phyloP scores from a whole-genome alignment of 2,113 vertebrate genomes.

The Anas platyrhynchos region DNA sequence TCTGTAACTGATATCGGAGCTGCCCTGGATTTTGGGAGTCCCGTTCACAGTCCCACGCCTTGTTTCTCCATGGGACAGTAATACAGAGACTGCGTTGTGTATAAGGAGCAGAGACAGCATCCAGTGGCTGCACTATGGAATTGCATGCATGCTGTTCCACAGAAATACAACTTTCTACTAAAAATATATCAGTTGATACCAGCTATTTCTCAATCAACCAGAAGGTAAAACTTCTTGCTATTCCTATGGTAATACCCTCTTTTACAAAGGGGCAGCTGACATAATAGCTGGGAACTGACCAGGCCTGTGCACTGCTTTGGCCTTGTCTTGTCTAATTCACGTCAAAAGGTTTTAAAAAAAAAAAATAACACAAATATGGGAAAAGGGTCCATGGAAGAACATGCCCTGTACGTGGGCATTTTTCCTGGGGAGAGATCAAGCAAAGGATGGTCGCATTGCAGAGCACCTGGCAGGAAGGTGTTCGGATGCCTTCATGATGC shows the following conservation, averaged over 20 bases:
- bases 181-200: not conserved
- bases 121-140: not conserved
- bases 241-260: not conserved
- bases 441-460: not conserved
- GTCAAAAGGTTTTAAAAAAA: not conserved
- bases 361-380: not conserved
- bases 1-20: not conserved
- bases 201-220: not conserved
- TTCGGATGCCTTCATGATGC: not conserved
- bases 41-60: not conserved
- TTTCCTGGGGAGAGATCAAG: not conserved
- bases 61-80: not conserved
- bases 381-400: not conserved
- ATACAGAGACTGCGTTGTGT: not conserved
- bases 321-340: not conserved
- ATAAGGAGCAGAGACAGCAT: not conserved
- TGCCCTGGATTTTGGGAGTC: not conserved
- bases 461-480: not conserved
- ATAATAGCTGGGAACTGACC: not conserved
- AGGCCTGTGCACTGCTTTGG: not conserved
- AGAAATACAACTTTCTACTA: not conserved
- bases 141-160: not conserved
- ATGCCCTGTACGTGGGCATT: accelerated
- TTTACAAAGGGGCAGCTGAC: not conserved
- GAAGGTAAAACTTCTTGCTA: not conserved